Conservation (phyloP, 2,113 vertebrate genomes). For the Halcyon senegalensis region DNA sequence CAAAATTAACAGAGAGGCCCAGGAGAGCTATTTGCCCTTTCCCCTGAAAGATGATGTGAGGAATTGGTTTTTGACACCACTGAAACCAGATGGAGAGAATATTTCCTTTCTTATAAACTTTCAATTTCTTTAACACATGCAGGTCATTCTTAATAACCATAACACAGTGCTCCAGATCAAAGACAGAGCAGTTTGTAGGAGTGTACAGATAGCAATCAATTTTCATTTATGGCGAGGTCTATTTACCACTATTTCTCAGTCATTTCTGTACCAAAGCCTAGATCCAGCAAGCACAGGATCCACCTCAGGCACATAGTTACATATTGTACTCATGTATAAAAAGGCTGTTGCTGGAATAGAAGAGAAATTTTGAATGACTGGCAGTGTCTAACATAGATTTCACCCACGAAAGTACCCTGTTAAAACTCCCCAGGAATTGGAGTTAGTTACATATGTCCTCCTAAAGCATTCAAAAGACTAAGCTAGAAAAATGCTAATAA, state of each 20-base stretch:
- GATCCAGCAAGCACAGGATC: background rate
- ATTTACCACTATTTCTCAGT: background rate
- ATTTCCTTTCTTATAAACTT: background rate
- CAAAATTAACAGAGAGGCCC: background rate
- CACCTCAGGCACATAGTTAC: background rate
- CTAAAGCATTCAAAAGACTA: background rate
- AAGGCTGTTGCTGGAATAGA: background rate
- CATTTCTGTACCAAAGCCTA: background rate
- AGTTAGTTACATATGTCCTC: background rate
- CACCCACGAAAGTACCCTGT: background rate
- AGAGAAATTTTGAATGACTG: background rate
- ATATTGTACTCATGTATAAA: background rate
- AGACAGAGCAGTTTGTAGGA: background rate
- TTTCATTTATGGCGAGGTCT: background rate
- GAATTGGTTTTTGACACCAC: background rate
- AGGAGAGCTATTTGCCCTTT: background rate
- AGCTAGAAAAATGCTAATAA: background rate
- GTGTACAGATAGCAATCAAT: accelerated
- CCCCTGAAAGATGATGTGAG: background rate
- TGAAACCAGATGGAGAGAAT: background rate
- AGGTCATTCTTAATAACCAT: background rate
- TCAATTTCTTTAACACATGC: background rate
- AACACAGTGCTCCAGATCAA: background rate
- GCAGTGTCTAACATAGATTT: background rate
- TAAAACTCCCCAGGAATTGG: background rate